Base-by-base conservation (phyloP, 2,797 vertebrate species). In the Coendou prehensilis region DNA sequence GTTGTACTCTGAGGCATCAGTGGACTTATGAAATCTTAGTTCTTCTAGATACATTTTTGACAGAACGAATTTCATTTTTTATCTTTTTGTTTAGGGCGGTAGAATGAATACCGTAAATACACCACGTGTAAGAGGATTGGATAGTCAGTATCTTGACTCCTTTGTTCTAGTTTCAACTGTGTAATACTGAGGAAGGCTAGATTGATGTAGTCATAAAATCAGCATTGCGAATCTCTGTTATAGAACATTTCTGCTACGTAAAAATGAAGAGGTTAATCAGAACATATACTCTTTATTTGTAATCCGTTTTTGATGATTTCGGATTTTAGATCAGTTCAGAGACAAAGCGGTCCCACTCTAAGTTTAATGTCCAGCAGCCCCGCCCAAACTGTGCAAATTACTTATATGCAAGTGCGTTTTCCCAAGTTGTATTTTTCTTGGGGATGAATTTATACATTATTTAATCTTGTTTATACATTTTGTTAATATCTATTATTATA, bases 161-260 rank as follows among this genome's bases (percentile, higher is more conserved):
- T 85, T n/a, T 57, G 9, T 93, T 90, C 41, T 41, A 87, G 90
- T 79, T 76, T n/a, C 61, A 71, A 1, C 59, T 47, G 15, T 83
- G 3, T 85, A 71, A 90, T 88, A 41, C 6, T 41, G 37, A 75
- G 91, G 69, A 93, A 69, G 30, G 67, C 52, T 71, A 47, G 75
- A 89, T 47, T 26, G 26, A 89, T 33, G 37, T 47, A 52, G 54
- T 13, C 59, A 22, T 78, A 30, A 63, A 73, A 80, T 57, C 57
- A 93, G 22, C 37, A 80, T 81, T 93, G 67, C 91, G 47, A 87
- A 63, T n/a, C n/a, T 95, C 81, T 67, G 23, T 63, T 63, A 52
- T 69, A 69, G 95, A 56, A 91, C 41, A 57, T 88, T 85, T 96
- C 71, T 91, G 5, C 37, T 75, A 30, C 75, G 56, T 81, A 89